Evolutionary conservation across 1,140 invertebrate species (phyloP), one percentile per base, ranked within the genome.

Genomic region (Drosophila sp.): DNA sequence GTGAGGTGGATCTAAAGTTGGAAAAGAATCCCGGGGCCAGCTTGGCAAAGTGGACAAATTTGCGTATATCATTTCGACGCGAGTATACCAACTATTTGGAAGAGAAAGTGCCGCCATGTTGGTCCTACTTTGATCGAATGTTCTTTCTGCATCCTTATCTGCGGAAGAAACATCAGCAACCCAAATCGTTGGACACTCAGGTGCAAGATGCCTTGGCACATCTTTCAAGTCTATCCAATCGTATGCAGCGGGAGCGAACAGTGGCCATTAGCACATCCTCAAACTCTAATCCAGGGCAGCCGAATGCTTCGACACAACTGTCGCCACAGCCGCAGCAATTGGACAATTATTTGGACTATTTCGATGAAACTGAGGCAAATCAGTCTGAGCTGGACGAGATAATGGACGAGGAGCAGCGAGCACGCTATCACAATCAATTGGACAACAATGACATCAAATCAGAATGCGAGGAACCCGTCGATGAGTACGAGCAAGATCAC

Each of bases 21-120:
- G 91, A 91, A n/a, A 92, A 92, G 58, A 91, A 91, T 58, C 89
- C 91, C n/a, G 91, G 91, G 2, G 85, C 90, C 7, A 92, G 90
- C 57, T 60, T 92, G n/a, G 91, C 91, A n/a, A 92, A 92, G 65
- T 92, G 91, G 91, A 92, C 91, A 6, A 92, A 92, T 67, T 65
- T 92, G 17, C 76, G 91, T 23, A 92, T 92, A 25, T 92, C 91
- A 0, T 92, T 91, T 54, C 76, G 90, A 4, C 82, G 91, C 8
- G 91, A 92, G 60, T 92, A 91, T 58, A 90, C 90, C 1, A 91
- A 91, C 56, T 92, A 89, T 58, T 62, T 92, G 54, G 89, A 91
- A 44, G 90, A 91, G 58, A 91, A 91, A 64, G 85, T 91, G 3
- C 89, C 90, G 4, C 91, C 91, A 0, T 92, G 90, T 32, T 92